Conservation (phyloP, 1,140 invertebrate genomes). For the Drosophila serrata region DNA sequence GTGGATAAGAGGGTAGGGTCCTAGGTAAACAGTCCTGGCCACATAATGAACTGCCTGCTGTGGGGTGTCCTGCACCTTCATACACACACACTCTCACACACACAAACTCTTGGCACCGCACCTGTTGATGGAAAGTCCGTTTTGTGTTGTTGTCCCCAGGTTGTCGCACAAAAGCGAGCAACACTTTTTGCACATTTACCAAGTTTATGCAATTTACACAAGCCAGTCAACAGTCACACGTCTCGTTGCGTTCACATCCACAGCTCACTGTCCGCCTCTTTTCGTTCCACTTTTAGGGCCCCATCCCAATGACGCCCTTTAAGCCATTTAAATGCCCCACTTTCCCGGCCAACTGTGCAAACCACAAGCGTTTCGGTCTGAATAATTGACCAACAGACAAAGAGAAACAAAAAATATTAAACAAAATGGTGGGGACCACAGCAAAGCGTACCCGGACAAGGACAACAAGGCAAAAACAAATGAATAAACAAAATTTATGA, state of each 20-base stretch:
- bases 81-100: background rate
- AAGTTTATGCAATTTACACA: constrained; percentile 63
- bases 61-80: background rate
- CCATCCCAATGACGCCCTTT: constrained; percentile 13
- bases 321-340: constrained; percentile 69
- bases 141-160: constrained; percentile 13
- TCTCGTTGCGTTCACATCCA: constrained; percentile 22
- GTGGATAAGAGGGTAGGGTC: constrained; percentile 13
- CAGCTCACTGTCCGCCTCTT: background rate
- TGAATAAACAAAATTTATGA: constrained; percentile 80
- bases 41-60: constrained; percentile 61
- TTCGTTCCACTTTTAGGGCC: constrained; percentile 3
- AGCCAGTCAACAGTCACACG: constrained; percentile 54
- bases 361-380: constrained; percentile 74
- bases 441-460: constrained; percentile 42
- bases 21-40: constrained; percentile 59
- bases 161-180: constrained; percentile 62
- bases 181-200: constrained; percentile 64
- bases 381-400: constrained; percentile 75
- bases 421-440: constrained; percentile 57
- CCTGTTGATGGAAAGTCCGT: constrained; percentile 61
- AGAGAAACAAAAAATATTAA: constrained; percentile 17
- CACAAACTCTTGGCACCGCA: constrained; percentile 20
- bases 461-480: constrained; percentile 48
- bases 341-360: constrained; percentile 40